Conservation (phyloP, 2,888 invertebrate species). For the Ptychoptera contaminata region DNA sequence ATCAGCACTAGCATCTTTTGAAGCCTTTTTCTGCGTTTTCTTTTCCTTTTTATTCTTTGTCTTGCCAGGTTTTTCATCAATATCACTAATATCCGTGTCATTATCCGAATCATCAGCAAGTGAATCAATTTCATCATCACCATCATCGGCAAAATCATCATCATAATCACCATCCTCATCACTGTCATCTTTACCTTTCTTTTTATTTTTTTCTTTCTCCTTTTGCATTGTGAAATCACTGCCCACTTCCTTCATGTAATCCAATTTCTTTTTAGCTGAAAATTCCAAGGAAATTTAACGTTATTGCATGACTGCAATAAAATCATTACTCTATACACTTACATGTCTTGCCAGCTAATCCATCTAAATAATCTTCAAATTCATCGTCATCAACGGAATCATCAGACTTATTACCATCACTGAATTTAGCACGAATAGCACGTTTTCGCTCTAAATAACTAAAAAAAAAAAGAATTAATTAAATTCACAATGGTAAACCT, state of each 20-base stretch:
- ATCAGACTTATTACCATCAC: constrained; percentile 44
- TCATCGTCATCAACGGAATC: constrained; percentile 53
- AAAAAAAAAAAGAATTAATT: constrained; percentile 21
- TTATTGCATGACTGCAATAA: not conserved
- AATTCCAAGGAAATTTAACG: not conserved
- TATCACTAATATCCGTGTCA: constrained; percentile 17
- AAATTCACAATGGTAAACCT: not conserved
- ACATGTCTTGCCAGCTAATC: constrained; percentile 16
- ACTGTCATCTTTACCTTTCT: constrained; percentile 23
- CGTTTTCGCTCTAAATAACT: constrained; percentile 43
- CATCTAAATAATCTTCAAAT: constrained; percentile 35
- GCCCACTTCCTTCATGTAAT: constrained; percentile 50
- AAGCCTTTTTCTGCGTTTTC: constrained; percentile 11
- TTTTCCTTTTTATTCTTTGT: constrained; percentile 14
- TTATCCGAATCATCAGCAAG: constrained; percentile 17
- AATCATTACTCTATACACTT: too few relatives aligned
- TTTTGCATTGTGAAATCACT: constrained; percentile 26
- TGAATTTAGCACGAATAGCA: constrained; percentile 30
- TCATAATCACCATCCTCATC: constrained; percentile 15
- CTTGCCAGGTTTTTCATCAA: constrained; percentile 26
- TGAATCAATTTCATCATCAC: constrained; percentile 15
- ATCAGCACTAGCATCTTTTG: constrained; percentile 26
- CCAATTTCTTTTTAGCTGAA: constrained; percentile 37
- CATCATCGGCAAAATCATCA: constrained; percentile 23
- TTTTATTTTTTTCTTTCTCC: constrained; percentile 12